A percentile compares a stretch with the other conserved stretches of the same genome.
Evolutionary conservation across 2,888 invertebrate species (phyloP).

Genomic region (Plagiodera versicolora): DNA sequence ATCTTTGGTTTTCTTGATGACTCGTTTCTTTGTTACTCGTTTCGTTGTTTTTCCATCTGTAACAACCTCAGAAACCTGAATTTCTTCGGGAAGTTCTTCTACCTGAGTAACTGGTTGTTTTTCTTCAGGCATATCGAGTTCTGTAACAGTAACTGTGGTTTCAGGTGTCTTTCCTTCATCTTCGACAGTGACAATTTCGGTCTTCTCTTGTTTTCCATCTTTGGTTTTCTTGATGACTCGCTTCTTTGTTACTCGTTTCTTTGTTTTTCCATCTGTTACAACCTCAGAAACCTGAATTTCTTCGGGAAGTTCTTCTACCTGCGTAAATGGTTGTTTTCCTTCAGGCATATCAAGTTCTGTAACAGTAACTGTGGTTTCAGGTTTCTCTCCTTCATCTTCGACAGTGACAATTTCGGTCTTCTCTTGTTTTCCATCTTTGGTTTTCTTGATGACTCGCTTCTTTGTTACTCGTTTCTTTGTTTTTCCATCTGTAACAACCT

Average conservation of each 20-base stretch:
- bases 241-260: slow-evolving; percentile 46
- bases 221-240: slow-evolving; percentile 48
- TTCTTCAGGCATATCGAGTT: no score
- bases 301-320: slow-evolving; percentile 42
- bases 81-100: no score
- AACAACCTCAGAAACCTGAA: no score
- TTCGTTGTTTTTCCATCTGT: no score
- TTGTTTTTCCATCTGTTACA: slow-evolving; percentile 38
- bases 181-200: slow-evolving; percentile 39
- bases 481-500: slow-evolving; percentile 24
- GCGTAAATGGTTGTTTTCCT: slow-evolving; percentile 41
- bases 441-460: slow-evolving; percentile 42
- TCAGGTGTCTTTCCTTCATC: slow-evolving; percentile 53
- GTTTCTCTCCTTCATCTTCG: slow-evolving; percentile 43
- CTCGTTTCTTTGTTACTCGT: no score
- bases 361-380: slow-evolving; percentile 37
- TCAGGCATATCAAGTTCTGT: slow-evolving; percentile 44
- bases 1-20: slow-evolving; percentile 51
- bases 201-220: slow-evolving; percentile 48
- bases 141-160: no score
- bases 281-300: slow-evolving; percentile 44
- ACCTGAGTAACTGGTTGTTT: no score
- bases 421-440: slow-evolving; percentile 45
- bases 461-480: slow-evolving; percentile 38
- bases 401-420: slow-evolving; percentile 46